Conservation (phyloP, 2,888 invertebrate genomes). For the Harpalus rubripes region DNA sequence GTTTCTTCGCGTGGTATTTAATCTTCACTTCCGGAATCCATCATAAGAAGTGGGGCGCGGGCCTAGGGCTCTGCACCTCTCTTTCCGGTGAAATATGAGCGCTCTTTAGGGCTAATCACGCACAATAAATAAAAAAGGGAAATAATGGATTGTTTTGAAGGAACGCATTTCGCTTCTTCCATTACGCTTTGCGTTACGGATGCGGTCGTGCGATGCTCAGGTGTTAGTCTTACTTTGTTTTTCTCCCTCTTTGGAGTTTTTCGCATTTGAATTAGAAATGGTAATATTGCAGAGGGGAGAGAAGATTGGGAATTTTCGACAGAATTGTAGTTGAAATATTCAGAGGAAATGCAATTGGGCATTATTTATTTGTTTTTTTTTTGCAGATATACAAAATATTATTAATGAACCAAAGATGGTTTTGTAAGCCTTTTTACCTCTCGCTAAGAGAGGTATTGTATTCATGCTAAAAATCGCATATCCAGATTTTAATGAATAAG, state of each 20-base stretch:
- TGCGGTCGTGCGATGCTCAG: constrained; percentile 29
- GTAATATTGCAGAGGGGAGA: neutral
- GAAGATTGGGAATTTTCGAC: neutral
- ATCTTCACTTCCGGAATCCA: constrained; percentile 66
- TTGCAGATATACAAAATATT: too few relatives aligned
- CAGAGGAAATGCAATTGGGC: too few relatives aligned
- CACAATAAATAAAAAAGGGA: constrained; percentile 58
- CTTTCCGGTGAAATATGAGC: constrained; percentile 55
- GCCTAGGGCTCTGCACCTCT: constrained; percentile 35
- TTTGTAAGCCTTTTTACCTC: too few relatives aligned
- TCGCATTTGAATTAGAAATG: constrained; percentile 25
- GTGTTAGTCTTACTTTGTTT: constrained; percentile 39
- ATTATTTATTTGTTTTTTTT: too few relatives aligned
- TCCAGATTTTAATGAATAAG: too few relatives aligned
- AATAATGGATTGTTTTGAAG: constrained; percentile 59
- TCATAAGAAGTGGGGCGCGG: constrained; percentile 62
- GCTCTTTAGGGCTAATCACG: constrained; percentile 63
- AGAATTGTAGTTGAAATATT: too few relatives aligned
- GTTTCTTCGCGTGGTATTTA: constrained; percentile 62
- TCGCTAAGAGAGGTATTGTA: too few relatives aligned
- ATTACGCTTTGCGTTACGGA: constrained; percentile 12
- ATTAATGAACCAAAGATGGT: too few relatives aligned
- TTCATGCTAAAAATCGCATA: too few relatives aligned
- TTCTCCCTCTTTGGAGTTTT: constrained; percentile 16
- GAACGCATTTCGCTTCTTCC: constrained; percentile 41